Base-by-base conservation (phyloP, 2,797 vertebrate genomes). In the Poecilia picta region DNA sequence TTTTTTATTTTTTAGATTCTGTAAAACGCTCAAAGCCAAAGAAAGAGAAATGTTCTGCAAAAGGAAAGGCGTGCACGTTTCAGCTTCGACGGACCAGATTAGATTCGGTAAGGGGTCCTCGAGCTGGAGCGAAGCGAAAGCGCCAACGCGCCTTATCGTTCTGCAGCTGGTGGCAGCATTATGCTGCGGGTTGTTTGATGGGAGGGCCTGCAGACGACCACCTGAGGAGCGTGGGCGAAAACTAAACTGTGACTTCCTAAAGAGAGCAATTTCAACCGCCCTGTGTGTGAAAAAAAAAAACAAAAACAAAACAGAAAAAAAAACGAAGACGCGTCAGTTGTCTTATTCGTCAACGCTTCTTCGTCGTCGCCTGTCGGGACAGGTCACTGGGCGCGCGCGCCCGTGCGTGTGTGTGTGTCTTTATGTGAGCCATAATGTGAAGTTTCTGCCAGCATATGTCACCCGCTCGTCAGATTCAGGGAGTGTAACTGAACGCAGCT, bases 181-280 rank as follows among this genome's bases (percentile, higher is more conserved):
- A 80, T 57, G 76, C 89, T 92, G 55, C 66, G 82, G 85, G 89
- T 84, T 92, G 86, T 91, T 91, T 88, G 79, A 76, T 85, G 89
- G 90, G 90, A 84, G 87, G 88, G 77, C 85, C 87, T 82, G 71
- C 33, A 71, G 68, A 87, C 74, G 85, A 87, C 66, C 66, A 85
- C 91, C 88, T 92, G 53, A 85, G 78, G 53, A 84, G 76, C 46
- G 72, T 75, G 77, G 82, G 86, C 77, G 82, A 81, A 91, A 86
- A 87, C 81, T 84, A 85, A 92, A 89, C 77, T 87, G 80, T 86
- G 79, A 93, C 92, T 93, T 93, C 81, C 93, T 81, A 93, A 91
- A 93, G 91, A 91, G 89, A 92, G 66, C 23, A 25, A 57, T 70
- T 43, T 43, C 66, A 70, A n/a, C 66, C 39, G 1, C 39, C 20